Percentiles rank a stretch among this genome's conserved stretches.
Evolutionary conservation across 2,888 invertebrate species (phyloP).

Genomic region (Epirrita christyi): DNA sequence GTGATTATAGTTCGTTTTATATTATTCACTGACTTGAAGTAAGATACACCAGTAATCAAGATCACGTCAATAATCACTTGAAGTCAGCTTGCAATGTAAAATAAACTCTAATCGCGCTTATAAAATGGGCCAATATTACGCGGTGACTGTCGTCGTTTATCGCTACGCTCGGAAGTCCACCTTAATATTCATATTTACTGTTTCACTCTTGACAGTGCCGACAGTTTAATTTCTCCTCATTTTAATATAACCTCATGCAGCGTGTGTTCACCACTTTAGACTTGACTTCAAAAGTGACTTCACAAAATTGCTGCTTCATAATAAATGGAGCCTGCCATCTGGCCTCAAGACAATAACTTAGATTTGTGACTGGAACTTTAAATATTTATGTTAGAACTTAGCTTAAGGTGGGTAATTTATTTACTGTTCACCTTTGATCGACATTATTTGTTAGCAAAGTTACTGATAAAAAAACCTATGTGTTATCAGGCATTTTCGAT

Average conservation of each 20-base stretch:
- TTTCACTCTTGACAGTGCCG: neutral
- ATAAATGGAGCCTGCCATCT: constrained; percentile 30
- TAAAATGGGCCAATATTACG: too few relatives aligned
- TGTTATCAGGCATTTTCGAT: too few relatives aligned
- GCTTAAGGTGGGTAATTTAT: too few relatives aligned
- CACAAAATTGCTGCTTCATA: constrained; percentile 26
- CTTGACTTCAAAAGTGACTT: constrained; percentile 22
- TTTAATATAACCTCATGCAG: constrained; percentile 21
- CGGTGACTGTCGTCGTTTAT: too few relatives aligned
- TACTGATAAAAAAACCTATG: too few relatives aligned
- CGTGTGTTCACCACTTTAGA: constrained; percentile 14
- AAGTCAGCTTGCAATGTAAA: too few relatives aligned
- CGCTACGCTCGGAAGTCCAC: neutral
- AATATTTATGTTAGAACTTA: constrained; percentile 10
- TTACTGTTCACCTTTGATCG: neutral
- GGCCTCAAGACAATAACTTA: constrained; percentile 31
- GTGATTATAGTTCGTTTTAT: too few relatives aligned
- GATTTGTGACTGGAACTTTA: constrained; percentile 23
- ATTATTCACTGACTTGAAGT: too few relatives aligned
- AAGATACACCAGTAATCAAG: too few relatives aligned
- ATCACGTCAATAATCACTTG: too few relatives aligned
- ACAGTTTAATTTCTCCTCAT: constrained; percentile 22
- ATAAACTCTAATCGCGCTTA: too few relatives aligned
- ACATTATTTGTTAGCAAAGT: too few relatives aligned
- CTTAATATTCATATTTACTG: neutral